Evolutionary conservation across 2,888 invertebrate species (phyloP).

Genomic region (Doris montereyensis): DNA sequence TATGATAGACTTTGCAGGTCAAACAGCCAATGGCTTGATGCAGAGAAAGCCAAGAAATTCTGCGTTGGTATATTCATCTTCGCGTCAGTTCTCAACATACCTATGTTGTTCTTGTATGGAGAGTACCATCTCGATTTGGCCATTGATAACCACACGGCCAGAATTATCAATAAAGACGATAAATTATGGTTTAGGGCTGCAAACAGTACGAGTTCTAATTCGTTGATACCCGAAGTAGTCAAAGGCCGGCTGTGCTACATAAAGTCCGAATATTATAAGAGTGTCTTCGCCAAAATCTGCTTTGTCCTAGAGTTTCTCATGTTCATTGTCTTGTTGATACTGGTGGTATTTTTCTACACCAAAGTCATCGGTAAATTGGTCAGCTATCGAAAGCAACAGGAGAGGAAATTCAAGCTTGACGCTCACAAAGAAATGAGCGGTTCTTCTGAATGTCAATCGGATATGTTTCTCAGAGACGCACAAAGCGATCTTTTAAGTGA

Average conservation of each 20-base stretch:
- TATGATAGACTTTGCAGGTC: conserved; percentile 58
- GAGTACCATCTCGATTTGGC: too few species aligned
- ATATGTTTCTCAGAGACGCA: too few species aligned
- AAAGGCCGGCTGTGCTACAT: conserved; percentile 24
- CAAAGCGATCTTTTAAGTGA: too few species aligned
- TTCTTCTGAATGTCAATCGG: too few species aligned
- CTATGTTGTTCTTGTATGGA: conserved; percentile 56
- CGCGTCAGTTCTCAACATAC: conserved; percentile 50
- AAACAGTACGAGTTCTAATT: too few species aligned
- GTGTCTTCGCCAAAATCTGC: not conserved
- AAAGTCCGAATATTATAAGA: not conserved
- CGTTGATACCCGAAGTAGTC: too few species aligned
- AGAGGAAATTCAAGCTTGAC: not conserved
- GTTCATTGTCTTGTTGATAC: conserved; percentile 12
- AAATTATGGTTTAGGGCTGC: too few species aligned
- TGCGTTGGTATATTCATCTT: conserved; percentile 48
- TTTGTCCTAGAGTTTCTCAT: conserved; percentile 5
- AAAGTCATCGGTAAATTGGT: not conserved
- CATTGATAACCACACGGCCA: too few species aligned
- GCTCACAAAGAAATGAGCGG: too few species aligned
- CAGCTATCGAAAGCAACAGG: not conserved
- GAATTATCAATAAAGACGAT: too few species aligned
- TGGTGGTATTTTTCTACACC: conserved; percentile 31
- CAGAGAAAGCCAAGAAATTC: conserved; percentile 48
- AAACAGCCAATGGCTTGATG: conserved; percentile 47